Percentiles rank a stretch among this genome's conserved stretches.
These are phyloP conservation scores for Tarsius wallacei DNA, from an alignment of 2,797 vertebrate genomes.

Conservation along the genomic window DNA sequence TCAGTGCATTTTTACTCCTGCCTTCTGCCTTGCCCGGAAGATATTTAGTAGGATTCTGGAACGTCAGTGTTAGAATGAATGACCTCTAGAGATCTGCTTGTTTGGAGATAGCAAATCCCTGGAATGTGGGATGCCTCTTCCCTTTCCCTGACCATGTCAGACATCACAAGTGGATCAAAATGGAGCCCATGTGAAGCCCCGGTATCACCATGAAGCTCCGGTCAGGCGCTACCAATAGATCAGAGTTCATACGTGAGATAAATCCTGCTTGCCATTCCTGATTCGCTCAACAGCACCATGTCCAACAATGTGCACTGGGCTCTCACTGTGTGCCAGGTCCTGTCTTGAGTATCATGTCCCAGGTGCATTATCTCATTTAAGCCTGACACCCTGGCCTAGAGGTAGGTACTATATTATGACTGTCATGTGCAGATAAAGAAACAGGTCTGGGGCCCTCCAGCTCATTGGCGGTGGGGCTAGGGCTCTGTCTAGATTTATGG, in stretches of 20 bases:
- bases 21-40: not conserved
- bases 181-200: not conserved
- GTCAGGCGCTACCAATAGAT: not conserved
- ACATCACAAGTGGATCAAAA: not conserved
- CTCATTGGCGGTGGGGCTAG: not conserved
- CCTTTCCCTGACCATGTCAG: not conserved
- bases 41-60: not conserved
- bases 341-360: not conserved
- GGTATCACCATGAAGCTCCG: not conserved
- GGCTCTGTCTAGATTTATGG: not conserved
- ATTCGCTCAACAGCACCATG: not conserved
- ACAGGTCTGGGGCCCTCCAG: not conserved
- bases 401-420: fast-evolving
- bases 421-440: not conserved
- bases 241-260: not conserved
- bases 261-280: not conserved
- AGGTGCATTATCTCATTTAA: not conserved
- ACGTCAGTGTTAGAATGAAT: no score
- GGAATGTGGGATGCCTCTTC: not conserved
- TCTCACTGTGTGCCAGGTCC: not conserved
- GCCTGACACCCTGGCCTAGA: not conserved
- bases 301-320: fast-evolving
- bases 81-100: not conserved
- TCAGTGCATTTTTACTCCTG: not conserved
- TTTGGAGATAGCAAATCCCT: not conserved